Conservation (phyloP, 2,797 vertebrate species). For the Rhincodon typus region DNA sequence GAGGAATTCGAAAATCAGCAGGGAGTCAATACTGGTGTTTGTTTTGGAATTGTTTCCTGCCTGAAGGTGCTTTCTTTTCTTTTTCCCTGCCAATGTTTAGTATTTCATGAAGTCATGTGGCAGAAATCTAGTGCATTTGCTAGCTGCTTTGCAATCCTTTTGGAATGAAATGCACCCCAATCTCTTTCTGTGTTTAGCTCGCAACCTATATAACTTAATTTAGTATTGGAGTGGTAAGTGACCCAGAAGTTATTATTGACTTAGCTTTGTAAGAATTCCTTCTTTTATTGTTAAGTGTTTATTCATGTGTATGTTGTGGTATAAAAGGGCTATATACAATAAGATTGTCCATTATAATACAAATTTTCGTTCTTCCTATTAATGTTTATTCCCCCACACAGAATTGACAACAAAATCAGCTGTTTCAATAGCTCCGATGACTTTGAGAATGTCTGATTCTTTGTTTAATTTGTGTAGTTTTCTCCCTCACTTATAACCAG, state of each 20-base stretch:
- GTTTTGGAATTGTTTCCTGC: conserved; percentile 3
- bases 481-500: neutral
- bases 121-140: neutral
- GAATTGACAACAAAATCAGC: neutral
- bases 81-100: neutral
- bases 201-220: neutral
- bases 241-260: neutral
- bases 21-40: neutral
- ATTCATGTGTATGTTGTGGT: neutral
- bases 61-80: neutral
- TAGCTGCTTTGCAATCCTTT: neutral
- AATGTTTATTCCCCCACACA: neutral
- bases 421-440: neutral
- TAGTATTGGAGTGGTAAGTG: neutral
- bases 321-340: neutral
- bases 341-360: neutral
- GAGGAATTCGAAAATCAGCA: neutral
- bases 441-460: neutral
- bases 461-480: neutral
- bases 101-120: neutral
- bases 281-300: neutral
- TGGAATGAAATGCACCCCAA: neutral
- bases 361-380: neutral
- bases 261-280: neutral
- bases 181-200: neutral